Evolutionary conservation across 2,888 invertebrate species (phyloP).

Genomic region (Diaphora mendica): DNA sequence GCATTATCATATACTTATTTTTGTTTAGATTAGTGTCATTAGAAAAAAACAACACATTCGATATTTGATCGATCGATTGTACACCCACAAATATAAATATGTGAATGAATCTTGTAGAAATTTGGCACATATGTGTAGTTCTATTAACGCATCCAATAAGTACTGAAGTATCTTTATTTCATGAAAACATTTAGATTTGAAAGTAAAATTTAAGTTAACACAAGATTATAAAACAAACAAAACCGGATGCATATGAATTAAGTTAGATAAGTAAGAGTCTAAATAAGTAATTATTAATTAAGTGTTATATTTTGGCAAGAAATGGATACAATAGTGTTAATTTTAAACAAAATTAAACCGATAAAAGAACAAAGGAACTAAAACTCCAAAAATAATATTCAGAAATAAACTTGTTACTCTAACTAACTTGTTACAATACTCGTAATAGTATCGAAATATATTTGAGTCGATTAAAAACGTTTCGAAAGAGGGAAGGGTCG

Average conservation of each 20-base stretch:
- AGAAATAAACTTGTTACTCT: background rate
- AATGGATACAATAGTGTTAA: no score
- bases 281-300: background rate
- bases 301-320: background rate
- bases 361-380: background rate
- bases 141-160: background rate
- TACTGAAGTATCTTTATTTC: background rate
- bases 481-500: background rate
- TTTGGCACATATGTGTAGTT: no score
- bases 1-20: background rate
- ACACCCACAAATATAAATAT: no score
- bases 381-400: background rate
- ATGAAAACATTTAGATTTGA: background rate
- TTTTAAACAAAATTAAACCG: no score
- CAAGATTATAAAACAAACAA: background rate
- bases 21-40: background rate
- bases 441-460: background rate
- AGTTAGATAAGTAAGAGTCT: background rate
- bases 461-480: background rate
- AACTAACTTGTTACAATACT: background rate
- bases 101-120: no score
- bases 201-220: no score
- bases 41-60: background rate
- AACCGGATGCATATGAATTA: background rate
- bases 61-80: no score